Evolutionary conservation across 2,113 vertebrate genomes (phyloP), one percentile per base, ranked within the genome.

Genomic region (Opisthocomus hoazin): DNA sequence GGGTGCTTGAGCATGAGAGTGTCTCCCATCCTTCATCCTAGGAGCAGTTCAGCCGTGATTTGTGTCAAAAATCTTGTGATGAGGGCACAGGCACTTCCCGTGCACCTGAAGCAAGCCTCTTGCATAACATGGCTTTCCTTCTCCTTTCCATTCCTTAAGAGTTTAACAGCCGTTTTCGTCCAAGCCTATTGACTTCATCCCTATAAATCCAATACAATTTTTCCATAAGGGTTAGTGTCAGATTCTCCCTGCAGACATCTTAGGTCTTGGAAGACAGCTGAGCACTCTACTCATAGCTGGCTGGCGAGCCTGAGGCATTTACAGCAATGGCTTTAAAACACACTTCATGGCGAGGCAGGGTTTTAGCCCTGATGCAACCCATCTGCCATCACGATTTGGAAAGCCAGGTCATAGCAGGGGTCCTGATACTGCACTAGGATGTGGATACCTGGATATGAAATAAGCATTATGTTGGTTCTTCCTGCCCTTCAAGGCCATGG

Each of bases 111-210:
- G 90, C 45, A 75, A 91, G 36, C 34, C 69, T 75, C 73, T 89
- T 89, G 89, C 69, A 12, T 68, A 89, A 95, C 77, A 8, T 6
- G 53, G 60, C 95, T 94, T 75, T 51, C 84, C 69, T 91, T 78
- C 92, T 93, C 85, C 90, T 79, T 91, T 75, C 89, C 94, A 76
- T 65, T 87, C 90, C 89, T 91, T 19, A 3, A 3, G 61, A 57
- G 57, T 85, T 96, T 87, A 96, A 91, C 84, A 48, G 84, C 84
- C 1, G 0, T 56, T 91, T 76, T 87, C 24, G 0, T 96, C 91
- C 92, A 95, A 95, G 63, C 78, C 74, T 65, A 83, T 94, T 96
- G 94, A 95, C 94, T 96, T 97, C 94, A 96, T 87, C 93, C 89
- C 93, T 94, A 96, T 96, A 97, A 96, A 96, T 94, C 89, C 89